Conservation (phyloP, 2,113 vertebrate genomes). For the Phocoena phocoena region DNA sequence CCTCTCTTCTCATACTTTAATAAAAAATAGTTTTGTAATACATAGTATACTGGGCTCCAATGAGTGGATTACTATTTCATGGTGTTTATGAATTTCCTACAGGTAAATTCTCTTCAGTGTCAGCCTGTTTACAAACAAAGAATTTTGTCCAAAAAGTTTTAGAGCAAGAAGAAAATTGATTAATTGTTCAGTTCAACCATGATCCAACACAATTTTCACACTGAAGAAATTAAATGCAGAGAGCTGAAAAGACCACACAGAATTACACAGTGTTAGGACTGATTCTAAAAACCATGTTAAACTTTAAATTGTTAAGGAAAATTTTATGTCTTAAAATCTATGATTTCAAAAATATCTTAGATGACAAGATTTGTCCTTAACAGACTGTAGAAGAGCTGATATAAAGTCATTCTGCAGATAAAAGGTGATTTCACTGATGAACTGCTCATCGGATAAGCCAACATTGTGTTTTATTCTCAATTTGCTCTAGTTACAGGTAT, state of each 20-base stretch:
- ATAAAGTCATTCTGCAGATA: background rate
- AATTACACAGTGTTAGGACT: background rate
- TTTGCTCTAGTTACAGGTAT: background rate
- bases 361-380: background rate
- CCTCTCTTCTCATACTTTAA: background rate
- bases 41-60: background rate
- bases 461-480: background rate
- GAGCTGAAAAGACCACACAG: background rate
- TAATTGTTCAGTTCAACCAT: background rate
- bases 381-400: background rate
- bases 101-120: background rate
- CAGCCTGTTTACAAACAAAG: background rate
- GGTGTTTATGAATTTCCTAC: background rate
- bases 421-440: background rate
- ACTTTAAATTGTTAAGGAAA: background rate
- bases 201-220: background rate
- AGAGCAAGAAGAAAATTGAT: conserved; percentile 18
- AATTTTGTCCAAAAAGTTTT: background rate
- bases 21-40: background rate
- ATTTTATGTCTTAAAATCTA: background rate
- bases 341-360: background rate
- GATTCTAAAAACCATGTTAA: background rate
- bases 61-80: background rate
- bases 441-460: background rate
- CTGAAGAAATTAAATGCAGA: background rate